A percentile compares a stretch with the other conserved stretches of the same genome.
Evolutionary conservation across 2,797 vertebrate species (phyloP).

Genomic region (Malacoctenus gilli): DNA sequence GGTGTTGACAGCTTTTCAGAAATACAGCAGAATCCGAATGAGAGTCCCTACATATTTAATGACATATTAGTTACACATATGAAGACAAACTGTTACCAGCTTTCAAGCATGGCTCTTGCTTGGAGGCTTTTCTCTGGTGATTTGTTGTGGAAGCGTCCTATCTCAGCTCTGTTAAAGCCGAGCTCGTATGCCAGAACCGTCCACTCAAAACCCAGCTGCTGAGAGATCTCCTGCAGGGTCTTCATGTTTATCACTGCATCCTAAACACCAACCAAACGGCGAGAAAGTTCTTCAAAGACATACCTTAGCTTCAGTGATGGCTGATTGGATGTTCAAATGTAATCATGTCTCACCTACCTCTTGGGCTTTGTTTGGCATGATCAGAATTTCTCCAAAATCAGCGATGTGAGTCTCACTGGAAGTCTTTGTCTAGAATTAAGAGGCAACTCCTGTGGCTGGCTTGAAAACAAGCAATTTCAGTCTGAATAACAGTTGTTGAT

Average conservation of each 20-base stretch:
- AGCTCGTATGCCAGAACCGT: constrained; percentile 80
- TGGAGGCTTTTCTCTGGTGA: constrained; percentile 78
- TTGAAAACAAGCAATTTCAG: background rate
- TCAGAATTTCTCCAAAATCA: constrained; percentile 49
- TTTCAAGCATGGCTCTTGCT: constrained; percentile 83
- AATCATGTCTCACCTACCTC: constrained; percentile 74
- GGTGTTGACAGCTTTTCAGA: no score
- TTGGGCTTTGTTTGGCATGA: constrained; percentile 85
- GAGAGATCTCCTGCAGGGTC: constrained; percentile 81
- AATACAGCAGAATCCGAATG: no score
- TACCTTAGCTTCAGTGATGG: no score
- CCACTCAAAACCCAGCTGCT: constrained; percentile 84
- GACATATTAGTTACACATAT: background rate
- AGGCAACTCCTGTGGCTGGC: background rate
- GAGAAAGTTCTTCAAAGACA: background rate
- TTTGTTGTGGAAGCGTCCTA: constrained; percentile 76
- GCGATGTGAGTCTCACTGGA: constrained; percentile 1
- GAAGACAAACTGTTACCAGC: constrained; percentile 71
- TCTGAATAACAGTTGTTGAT: constrained; percentile 8
- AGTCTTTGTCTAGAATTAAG: constrained; percentile 7
- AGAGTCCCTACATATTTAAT: no score
- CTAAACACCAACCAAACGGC: constrained; percentile 49
- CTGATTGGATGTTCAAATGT: background rate
- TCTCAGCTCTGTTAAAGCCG: constrained; percentile 82
- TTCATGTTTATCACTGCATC: constrained; percentile 87